Percentiles rank a stretch among this genome's conserved stretches.
These are phyloP conservation scores for Gymnosoma rotundatum DNA, from an alignment of 2,888 invertebrate species.

Conservation along the genomic window DNA sequence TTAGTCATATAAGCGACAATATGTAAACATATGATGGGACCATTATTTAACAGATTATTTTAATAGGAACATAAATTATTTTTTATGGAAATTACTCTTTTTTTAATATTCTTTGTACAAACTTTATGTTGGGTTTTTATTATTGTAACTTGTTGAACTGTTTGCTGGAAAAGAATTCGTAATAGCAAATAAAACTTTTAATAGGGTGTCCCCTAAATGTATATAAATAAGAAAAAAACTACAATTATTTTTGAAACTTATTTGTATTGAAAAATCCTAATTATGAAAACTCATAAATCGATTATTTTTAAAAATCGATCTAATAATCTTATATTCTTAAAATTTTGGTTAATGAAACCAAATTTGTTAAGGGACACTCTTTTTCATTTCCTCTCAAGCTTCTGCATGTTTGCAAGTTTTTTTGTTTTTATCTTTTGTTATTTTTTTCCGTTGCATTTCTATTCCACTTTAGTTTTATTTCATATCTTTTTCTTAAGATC, in stretches of 20 bases:
- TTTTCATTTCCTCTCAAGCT: not conserved
- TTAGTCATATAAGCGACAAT: too few relatives aligned
- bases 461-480: slow-evolving; percentile 43
- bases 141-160: slow-evolving; percentile 23
- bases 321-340: too few relatives aligned
- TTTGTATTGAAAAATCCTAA: not conserved
- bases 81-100: not conserved
- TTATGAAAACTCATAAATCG: too few relatives aligned
- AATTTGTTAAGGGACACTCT: slow-evolving; percentile 1
- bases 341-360: too few relatives aligned
- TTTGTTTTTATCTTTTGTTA: slow-evolving; percentile 45
- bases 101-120: not conserved
- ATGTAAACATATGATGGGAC: too few relatives aligned
- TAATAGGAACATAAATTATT: slow-evolving; percentile 1
- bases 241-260: not conserved
- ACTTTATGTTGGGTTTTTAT: not conserved
- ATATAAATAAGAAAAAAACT: not conserved
- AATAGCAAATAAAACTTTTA: slow-evolving; percentile 12
- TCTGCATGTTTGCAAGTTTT: slow-evolving; percentile 50
- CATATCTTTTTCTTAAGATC: slow-evolving; percentile 45
- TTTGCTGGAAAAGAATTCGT: not conserved
- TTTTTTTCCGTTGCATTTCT: slow-evolving; percentile 5
- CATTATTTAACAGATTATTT: not conserved
- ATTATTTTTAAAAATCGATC: too few relatives aligned
- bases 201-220: not conserved